Conservation (phyloP, 2,888 invertebrate genomes). For the Hydrotaea cyrtoneurina region DNA sequence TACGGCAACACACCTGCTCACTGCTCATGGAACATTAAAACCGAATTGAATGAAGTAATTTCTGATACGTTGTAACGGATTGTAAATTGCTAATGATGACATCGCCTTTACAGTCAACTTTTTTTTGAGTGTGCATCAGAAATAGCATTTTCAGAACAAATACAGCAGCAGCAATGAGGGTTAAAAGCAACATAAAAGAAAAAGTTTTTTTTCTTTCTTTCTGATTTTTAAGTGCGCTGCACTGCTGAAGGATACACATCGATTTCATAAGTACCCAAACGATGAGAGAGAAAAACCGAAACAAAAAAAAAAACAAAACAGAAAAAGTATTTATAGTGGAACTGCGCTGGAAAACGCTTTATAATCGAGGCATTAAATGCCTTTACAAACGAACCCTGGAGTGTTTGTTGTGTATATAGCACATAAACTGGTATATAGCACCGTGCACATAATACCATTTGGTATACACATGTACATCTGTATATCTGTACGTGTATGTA, state of each 20-base stretch:
- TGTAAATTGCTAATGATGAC: no score
- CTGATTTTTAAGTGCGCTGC: conserved; percentile 46
- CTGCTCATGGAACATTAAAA: no score
- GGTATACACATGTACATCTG: not conserved
- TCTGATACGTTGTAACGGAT: no score
- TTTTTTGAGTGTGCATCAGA: not conserved
- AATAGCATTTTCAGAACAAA: conserved; percentile 26
- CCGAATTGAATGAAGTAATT: no score
- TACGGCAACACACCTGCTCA: no score
- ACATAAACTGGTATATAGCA: conserved; percentile 7
- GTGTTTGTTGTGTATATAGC: conserved; percentile 48
- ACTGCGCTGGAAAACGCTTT: conserved; percentile 47
- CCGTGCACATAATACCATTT: conserved; percentile 1
- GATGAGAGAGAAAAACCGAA: conserved; percentile 48
- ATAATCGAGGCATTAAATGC: conserved; percentile 61
- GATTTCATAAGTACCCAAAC: conserved; percentile 59
- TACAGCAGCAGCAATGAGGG: conserved; percentile 42
- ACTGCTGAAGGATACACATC: conserved; percentile 62
- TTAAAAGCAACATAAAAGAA: conserved; percentile 56
- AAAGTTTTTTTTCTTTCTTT: conserved; percentile 55
- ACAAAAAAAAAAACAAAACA: conserved; percentile 33
- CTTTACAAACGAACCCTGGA: conserved; percentile 58
- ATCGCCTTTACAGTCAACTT: not conserved
- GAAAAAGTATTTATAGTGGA: conserved; percentile 40
- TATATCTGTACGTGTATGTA: not conserved